Percentiles rank a stretch among this genome's conserved stretches.
Evolutionary conservation across 2,797 vertebrate genomes (phyloP).

Genomic region (Argentina silus): DNA sequence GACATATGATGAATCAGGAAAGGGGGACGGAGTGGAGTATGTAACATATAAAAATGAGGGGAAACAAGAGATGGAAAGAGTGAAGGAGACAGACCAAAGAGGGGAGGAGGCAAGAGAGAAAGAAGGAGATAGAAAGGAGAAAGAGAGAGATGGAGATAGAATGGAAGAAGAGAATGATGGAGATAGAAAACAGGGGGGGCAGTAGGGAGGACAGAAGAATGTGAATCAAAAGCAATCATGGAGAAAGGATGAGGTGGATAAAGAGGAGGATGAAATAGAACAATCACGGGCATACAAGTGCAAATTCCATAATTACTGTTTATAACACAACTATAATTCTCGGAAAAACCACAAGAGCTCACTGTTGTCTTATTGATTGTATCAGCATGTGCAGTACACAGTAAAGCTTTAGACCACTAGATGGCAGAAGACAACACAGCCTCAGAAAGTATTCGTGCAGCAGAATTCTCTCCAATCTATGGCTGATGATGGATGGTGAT

Average conservation of each 20-base stretch:
- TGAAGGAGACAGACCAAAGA: conserved; percentile 2
- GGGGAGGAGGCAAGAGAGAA: neutral
- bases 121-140: conserved; percentile 5
- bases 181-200: neutral
- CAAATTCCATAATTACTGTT: conserved; percentile 2
- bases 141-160: neutral
- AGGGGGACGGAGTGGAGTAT: neutral
- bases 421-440: conserved; percentile 40
- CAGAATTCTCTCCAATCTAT: too few relatives aligned
- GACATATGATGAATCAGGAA: too few relatives aligned
- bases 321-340: conserved; percentile 11
- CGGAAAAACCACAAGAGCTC: neutral
- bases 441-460: too few relatives aligned
- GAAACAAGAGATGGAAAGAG: conserved; percentile 6
- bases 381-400: neutral
- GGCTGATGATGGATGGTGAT: too few relatives aligned
- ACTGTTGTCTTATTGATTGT: neutral
- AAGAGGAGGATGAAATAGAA: neutral
- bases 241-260: neutral
- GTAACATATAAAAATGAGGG: conserved; percentile 18
- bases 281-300: neutral
- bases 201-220: neutral
- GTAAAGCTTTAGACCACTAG: conserved; percentile 24
- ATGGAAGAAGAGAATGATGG: neutral
- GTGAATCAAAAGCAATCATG: neutral